Base-by-base conservation (phyloP, 1,140 invertebrate genomes). In the Brachionus sp. region DNA sequence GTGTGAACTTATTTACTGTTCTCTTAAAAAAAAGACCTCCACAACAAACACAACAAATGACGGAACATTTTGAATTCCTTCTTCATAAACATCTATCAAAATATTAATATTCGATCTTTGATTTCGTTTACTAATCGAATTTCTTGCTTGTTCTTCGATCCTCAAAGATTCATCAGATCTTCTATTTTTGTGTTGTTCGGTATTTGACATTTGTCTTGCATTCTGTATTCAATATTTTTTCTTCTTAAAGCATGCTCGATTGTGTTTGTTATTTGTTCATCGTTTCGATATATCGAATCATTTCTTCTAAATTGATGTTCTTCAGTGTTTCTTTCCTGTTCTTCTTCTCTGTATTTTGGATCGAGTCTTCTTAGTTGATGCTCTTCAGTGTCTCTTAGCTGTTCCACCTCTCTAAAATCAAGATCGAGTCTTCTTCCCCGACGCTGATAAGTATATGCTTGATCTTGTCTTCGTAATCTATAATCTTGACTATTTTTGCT, bases 1-100 rank as follows among this genome's bases (percentile, higher is more conserved):
- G 13, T 5, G 13, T 1, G 35, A 68, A 39, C n/a, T 70, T 37
- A 10, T n/a, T 5, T 0, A 70, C 66, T 7, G 66, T 70, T 70
- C 66, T 12, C 5, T 37, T 35, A 70, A 70, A 70, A 70, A 70
- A 70, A 0, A 70, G 1, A 0, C 66, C 66, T 1, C 66, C 66
- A 39, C 66, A 70, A 16, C 66, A 70, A 70, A 70, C 66, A 39
- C 66, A 70, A 37, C 35, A 70, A 37, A 70, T 2, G 66, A 35
- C 0, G 66, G 66, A 7, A 33, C 66, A 37, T 70, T 16, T n/a
- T n/a, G 0, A 1, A 70, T n/a, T 5, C 35, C 66, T n/a, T 70
- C 19, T 42, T 70, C 66, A 70, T 70, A 70, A 4, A 29, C 33
- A 12, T 66, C 62, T 4, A 66, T 66, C 10, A 66, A 29, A 66